Base-by-base conservation (phyloP, 2,797 vertebrate species). In the Eupleurogrammus muticus region DNA sequence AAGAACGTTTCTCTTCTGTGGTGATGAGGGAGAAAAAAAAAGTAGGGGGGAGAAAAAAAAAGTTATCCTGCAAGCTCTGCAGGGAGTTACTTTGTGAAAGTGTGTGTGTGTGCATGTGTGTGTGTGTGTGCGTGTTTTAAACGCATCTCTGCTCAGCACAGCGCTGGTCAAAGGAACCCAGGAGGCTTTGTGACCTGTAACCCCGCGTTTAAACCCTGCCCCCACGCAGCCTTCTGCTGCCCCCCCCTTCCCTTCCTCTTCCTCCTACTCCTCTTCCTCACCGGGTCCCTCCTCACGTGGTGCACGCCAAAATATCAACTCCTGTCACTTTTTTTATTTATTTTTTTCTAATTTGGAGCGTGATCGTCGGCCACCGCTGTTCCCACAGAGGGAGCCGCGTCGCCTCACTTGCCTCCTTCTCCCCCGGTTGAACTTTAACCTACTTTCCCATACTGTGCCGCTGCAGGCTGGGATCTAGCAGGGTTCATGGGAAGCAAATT, bases 171-270 rank as follows among this genome's bases (percentile, higher is more conserved):
- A 91, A 83, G 80, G 36, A 81, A 46, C 91, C 90, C 92, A 93
- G 93, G 93, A 92, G 93, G 93, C 92, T 94, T n/a, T 85, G 88
- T 96, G 95, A 96, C 96, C 96, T 94, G 66, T 92, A 90, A 96
- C 95, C 95, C 82, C 71, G 10, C 38, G 89, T 59, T 28, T 28
- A 88, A 81, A 90, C 87, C 88, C 93, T 92, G 87, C 93, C 93
- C 94, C 93, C 93, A 92, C 89, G 36, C 13, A 65, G 50, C 66
- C 77, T 59, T 70, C 82, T 83, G 78, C 68, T 60, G n/a, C n/a
- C n/a, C n/a, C n/a, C n/a, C n/a, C n/a, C n/a, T n/a, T n/a, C n/a
- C n/a, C n/a, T n/a, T n/a, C n/a, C n/a, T n/a, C n/a, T n/a, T n/a
- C n/a, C n/a, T n/a, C n/a, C n/a, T n/a, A n/a, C n/a, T n/a, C n/a